A percentile compares a stretch with the other conserved stretches of the same genome.
Evolutionary conservation across 1,140 invertebrate species (phyloP).

Genomic region (Trichogramma pretiosum): DNA sequence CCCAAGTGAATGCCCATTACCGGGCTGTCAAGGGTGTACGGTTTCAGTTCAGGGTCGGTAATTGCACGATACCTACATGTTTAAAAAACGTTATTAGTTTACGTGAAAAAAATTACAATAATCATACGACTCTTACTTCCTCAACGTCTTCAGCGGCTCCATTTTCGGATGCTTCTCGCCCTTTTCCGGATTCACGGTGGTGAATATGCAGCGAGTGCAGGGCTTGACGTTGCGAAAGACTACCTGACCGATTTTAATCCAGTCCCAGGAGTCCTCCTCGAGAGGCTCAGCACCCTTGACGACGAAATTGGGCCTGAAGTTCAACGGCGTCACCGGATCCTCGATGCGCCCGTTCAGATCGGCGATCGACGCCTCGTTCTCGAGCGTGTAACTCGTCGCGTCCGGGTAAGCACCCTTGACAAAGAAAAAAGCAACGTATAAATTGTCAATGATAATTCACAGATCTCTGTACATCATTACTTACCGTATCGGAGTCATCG

Average conservation of each 20-base stretch:
- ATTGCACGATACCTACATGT: constrained; percentile 38
- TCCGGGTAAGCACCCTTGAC: constrained; percentile 53
- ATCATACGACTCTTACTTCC: constrained; percentile 29
- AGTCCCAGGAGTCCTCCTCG: constrained; percentile 62
- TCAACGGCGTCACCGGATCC: constrained; percentile 44
- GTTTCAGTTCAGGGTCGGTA: constrained; percentile 28
- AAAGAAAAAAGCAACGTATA: constrained; percentile 1
- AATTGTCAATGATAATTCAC: not conserved
- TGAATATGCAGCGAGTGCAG: constrained; percentile 55
- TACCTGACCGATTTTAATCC: constrained; percentile 56
- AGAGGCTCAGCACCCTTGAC: constrained; percentile 53
- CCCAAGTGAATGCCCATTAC: constrained; percentile 42
- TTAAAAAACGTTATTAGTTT: no score
- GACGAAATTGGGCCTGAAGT: constrained; percentile 62
- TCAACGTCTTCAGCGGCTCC: constrained; percentile 51
- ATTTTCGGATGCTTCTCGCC: constrained; percentile 43
- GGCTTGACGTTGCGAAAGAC: constrained; percentile 56
- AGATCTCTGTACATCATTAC: constrained; percentile 4
- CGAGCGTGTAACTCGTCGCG: constrained; percentile 49
- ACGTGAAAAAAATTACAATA: not conserved
- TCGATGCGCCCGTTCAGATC: constrained; percentile 53
- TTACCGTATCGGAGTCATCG: constrained; percentile 29
- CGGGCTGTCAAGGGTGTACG: constrained; percentile 30
- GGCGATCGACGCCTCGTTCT: constrained; percentile 54
- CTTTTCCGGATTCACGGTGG: constrained; percentile 50